Percentiles rank a stretch among this genome's conserved stretches.
Evolutionary conservation across 1,140 invertebrate genomes (phyloP).

Genomic region (Philopotamus ludificatus): DNA sequence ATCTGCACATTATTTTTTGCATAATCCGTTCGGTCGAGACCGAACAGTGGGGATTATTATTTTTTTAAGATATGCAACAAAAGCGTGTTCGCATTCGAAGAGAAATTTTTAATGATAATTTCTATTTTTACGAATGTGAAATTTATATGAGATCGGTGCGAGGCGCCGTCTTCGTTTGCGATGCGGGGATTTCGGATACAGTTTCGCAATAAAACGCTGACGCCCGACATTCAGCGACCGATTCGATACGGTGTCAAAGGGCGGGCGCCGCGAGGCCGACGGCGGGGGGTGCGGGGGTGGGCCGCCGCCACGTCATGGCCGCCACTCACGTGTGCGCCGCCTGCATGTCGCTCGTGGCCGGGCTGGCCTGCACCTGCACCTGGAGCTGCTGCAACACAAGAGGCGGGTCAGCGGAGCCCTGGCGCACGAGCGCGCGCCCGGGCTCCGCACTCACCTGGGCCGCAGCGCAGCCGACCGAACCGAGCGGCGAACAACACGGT

Average conservation of each 20-base stretch:
- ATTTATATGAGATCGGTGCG: neutral
- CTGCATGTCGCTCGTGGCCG: neutral
- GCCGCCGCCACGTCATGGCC: neutral
- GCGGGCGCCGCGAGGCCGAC: neutral
- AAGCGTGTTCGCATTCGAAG: too few species aligned
- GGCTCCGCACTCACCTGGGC: neutral
- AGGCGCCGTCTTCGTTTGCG: neutral
- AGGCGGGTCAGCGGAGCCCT: neutral
- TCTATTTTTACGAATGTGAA: too few species aligned
- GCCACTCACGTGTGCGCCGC: neutral
- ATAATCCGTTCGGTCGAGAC: too few species aligned
- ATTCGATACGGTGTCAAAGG: neutral
- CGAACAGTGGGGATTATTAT: too few species aligned
- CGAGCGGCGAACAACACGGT: slow-evolving; percentile 6
- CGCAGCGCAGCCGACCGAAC: neutral
- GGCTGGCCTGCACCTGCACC: too few species aligned
- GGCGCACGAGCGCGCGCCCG: neutral
- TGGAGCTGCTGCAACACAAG: too few species aligned
- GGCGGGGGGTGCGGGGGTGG: neutral
- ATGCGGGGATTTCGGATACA: neutral
- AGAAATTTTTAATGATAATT: too few species aligned
- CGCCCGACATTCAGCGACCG: neutral
- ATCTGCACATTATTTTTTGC: too few species aligned
- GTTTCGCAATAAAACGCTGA: neutral
- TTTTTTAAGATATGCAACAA: too few species aligned